phyloP scores from a whole-genome alignment of 2,888 invertebrate species.

The Meteorus cinctellus region DNA sequence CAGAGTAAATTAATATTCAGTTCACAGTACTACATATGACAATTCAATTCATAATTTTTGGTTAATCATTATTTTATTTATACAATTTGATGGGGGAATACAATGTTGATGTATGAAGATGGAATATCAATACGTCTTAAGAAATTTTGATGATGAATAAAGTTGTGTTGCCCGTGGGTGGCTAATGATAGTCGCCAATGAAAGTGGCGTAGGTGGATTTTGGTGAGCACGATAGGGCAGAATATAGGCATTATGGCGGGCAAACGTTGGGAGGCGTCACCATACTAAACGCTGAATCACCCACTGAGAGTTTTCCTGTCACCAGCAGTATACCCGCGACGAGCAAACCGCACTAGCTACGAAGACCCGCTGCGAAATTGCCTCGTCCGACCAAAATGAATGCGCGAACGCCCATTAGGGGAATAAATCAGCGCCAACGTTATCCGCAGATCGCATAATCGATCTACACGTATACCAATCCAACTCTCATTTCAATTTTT shows the following conservation, averaged over 20 bases:
- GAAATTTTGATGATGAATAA: constrained; percentile 24
- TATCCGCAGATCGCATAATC: constrained; percentile 72
- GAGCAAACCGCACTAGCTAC: constrained; percentile 46
- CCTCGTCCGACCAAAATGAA: constrained; percentile 71
- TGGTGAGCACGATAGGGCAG: constrained; percentile 56
- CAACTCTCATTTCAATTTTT: constrained; percentile 49
- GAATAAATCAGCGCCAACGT: constrained; percentile 72
- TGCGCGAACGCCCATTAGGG: constrained; percentile 73
- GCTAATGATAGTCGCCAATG: constrained; percentile 26
- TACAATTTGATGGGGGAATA: neutral
- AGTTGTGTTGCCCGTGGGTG: constrained; percentile 1
- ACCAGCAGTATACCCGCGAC: constrained; percentile 67
- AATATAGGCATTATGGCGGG: constrained; percentile 36
- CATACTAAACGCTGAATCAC: constrained; percentile 73
- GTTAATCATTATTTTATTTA: no score
- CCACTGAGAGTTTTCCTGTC: constrained; percentile 73
- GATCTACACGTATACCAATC: constrained; percentile 59
- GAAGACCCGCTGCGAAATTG: constrained; percentile 67
- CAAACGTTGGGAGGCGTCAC: constrained; percentile 71
- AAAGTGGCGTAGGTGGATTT: constrained; percentile 50
- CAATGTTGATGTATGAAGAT: neutral
- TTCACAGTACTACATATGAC: neutral
- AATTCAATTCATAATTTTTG: no score
- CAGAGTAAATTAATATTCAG: constrained; percentile 9
- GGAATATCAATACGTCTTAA: neutral